Evolutionary conservation across 2,888 invertebrate genomes (phyloP).

Genomic region (Deroplatys truncata): DNA sequence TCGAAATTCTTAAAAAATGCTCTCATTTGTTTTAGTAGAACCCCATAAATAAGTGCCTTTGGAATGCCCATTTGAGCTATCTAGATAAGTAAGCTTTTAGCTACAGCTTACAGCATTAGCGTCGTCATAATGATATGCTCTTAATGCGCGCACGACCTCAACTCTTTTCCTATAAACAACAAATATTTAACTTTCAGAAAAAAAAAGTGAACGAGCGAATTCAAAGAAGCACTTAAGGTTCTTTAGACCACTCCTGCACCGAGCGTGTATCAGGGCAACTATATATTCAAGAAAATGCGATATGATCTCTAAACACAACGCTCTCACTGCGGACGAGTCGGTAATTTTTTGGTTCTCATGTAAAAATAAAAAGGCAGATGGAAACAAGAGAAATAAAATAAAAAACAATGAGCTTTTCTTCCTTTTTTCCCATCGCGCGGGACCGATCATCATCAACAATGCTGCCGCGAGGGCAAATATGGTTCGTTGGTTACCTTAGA

Average conservation of each 20-base stretch:
- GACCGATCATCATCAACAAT: slow-evolving; percentile 11
- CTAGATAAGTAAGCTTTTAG: too few relatives aligned
- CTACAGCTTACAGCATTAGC: too few relatives aligned
- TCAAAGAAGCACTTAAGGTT: background rate
- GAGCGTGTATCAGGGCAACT: background rate
- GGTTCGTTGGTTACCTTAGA: background rate
- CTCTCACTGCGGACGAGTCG: slow-evolving; percentile 4
- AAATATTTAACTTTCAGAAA: too few relatives aligned
- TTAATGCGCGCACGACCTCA: too few relatives aligned
- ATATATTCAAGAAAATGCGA: slow-evolving; percentile 15
- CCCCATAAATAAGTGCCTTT: too few relatives aligned
- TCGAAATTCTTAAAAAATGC: too few relatives aligned
- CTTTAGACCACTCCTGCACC: background rate
- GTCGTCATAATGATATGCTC: too few relatives aligned
- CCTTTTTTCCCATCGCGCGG: slow-evolving; percentile 4
- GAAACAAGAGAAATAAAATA: background rate
- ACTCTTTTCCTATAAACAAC: too few relatives aligned
- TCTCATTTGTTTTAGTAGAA: too few relatives aligned
- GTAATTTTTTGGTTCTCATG: slow-evolving; percentile 15
- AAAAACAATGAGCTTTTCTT: background rate
- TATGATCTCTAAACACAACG: slow-evolving; percentile 15
- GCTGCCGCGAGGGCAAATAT: background rate
- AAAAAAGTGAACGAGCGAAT: too few relatives aligned
- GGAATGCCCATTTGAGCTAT: too few relatives aligned
- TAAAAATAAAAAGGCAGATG: background rate